Evolutionary conservation across 2,113 vertebrate genomes (phyloP).

Genomic region (Cygnus buccinator): DNA sequence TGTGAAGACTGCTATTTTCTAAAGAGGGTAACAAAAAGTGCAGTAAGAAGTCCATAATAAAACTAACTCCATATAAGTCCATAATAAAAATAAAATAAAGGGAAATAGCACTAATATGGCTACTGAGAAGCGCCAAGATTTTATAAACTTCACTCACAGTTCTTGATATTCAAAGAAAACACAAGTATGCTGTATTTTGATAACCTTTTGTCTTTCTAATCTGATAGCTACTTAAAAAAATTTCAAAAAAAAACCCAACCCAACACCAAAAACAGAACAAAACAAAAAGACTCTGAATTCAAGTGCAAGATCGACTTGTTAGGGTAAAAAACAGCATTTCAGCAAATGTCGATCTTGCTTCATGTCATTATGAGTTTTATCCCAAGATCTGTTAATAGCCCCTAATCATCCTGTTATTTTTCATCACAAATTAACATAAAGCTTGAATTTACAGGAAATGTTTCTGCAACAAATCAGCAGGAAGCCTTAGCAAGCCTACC

Average conservation of each 20-base stretch:
- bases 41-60: not conserved
- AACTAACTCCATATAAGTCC: not conserved
- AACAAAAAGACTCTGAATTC: not conserved
- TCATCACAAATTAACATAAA: not conserved
- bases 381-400: not conserved
- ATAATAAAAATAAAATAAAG: not conserved
- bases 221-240: not conserved
- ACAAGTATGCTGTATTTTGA: not conserved
- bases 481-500: not conserved
- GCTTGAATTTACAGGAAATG: constrained; percentile 18
- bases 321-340: not conserved
- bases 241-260: not conserved
- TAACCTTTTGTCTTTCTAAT: not conserved
- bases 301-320: not conserved
- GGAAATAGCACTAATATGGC: not conserved
- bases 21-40: not conserved
- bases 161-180: not conserved
- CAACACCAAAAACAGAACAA: no score
- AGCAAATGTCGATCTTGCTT: not conserved
- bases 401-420: constrained; percentile 36
- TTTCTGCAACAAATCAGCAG: constrained; percentile 42
- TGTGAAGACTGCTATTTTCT: not conserved
- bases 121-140: not conserved
- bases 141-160: not conserved
- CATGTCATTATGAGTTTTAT: not conserved